phyloP scores from a whole-genome alignment of 2,888 invertebrate species.

The Taenaris catops region DNA sequence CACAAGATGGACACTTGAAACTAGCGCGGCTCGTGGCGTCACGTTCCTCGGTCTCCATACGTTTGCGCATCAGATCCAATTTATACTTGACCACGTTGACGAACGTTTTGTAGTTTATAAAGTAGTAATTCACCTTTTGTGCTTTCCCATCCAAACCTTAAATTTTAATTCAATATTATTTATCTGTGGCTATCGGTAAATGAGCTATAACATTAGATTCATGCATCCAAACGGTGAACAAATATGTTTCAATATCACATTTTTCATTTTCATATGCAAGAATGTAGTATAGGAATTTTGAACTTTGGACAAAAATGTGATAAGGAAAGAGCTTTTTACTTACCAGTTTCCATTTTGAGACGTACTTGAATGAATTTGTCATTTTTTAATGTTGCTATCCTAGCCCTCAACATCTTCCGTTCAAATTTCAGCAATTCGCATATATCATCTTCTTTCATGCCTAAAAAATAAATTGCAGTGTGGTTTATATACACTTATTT shows the following conservation, averaged over 20 bases:
- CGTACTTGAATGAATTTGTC: conserved; percentile 97
- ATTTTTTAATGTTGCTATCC: conserved; percentile 91
- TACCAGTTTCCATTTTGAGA: conserved; percentile 96
- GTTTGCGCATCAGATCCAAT: conserved; percentile 95
- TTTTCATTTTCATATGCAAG: too few relatives aligned
- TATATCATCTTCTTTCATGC: conserved; percentile 94
- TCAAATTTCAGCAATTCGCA: conserved; percentile 96
- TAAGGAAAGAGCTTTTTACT: too few relatives aligned
- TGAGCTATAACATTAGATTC: too few relatives aligned
- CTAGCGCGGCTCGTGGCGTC: conserved; percentile 97
- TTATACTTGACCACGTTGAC: conserved; percentile 99
- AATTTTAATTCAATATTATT: conserved; percentile 8
- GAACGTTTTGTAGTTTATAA: conserved; percentile 97
- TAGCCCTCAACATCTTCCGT: conserved; percentile 93
- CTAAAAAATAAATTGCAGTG: too few relatives aligned
- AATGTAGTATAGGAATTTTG: too few relatives aligned
- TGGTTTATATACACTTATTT: too few relatives aligned
- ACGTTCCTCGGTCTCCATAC: conserved; percentile 96
- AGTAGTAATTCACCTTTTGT: conserved; percentile 97
- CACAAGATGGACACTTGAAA: conserved; percentile 94
- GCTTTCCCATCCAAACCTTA: conserved; percentile 92
- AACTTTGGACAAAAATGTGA: too few relatives aligned
- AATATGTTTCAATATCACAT: too few relatives aligned
- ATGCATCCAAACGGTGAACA: too few relatives aligned
- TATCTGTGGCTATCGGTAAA: background rate